Evolutionary conservation across 2,113 vertebrate genomes (phyloP), one percentile per base, ranked within the genome.

Genomic region (Scolopax mira): DNA sequence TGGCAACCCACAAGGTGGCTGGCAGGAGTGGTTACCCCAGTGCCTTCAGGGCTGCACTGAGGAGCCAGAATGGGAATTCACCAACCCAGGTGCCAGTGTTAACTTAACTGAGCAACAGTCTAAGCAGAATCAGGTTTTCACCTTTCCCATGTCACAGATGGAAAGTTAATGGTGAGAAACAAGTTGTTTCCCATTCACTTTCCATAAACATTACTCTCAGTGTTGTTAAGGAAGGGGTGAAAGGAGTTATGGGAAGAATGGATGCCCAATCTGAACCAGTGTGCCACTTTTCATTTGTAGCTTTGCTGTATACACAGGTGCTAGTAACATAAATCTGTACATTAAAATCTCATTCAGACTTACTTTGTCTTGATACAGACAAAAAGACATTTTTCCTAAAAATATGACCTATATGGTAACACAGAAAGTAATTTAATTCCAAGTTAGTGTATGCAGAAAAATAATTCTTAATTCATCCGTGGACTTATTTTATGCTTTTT

Each of bases 1-100:
- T 3, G 4, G 39, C 30, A 75, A 64, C 44, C 5, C 1, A 1
- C 14, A n/a, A n/a, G 2, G 28, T 23, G 10, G 9, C 5, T 52
- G 57, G 21, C 13, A 39, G 55, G 27, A 19, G 19, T 16, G 4
- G 16, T 39, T 65, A 42, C 24, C 18, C 44, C 35, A 48, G 13
- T 3, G 1, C 30, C 9, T 39, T 44, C 57, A 52, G 24, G n/a
- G 28, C 28, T 74, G 28, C 55, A 16, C 14, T 22, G n/a, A 13
- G n/a, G 9, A 69, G 9, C 33, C 22, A 31, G n/a, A 62, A 13
- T 0, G 1, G 23, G 35, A 35, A 49, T 60, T 61, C 79, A 27
- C 21, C 24, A 58, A 57, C 19, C 27, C 0, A 0, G 46, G 28
- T 46, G 10, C 11, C 18, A 18, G 6, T 33, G 16, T 6, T 48